Evolutionary conservation across 2,113 vertebrate genomes (phyloP).

Genomic region (Uria aalge): DNA sequence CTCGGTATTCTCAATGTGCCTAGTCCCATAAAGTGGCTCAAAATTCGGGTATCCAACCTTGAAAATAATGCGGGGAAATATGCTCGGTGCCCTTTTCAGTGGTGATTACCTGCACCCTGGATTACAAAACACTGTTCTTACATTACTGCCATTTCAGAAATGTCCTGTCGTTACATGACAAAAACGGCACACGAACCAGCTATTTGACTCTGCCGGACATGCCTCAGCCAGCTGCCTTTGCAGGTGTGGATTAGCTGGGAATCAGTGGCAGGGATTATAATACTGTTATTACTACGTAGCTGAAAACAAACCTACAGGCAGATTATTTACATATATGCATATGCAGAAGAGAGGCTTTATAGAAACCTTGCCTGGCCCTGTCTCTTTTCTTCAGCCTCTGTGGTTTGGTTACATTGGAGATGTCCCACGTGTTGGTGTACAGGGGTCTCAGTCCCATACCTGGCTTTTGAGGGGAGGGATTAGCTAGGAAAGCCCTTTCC

Average conservation of each 20-base stretch:
- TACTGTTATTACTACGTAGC: background rate
- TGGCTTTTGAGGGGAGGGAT: background rate
- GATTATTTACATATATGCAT: background rate
- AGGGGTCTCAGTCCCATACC: background rate
- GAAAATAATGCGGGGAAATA: background rate
- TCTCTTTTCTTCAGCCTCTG: background rate
- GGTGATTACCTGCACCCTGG: background rate
- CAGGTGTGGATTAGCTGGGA: background rate
- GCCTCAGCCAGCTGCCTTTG: background rate
- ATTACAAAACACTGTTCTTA: background rate
- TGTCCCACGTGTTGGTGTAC: background rate
- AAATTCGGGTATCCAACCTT: background rate
- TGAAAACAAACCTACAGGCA: background rate
- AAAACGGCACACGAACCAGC: accelerated
- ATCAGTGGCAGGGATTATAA: background rate
- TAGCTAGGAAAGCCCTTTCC: background rate
- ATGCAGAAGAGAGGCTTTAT: background rate
- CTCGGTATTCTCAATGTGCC: background rate
- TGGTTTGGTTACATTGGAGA: background rate
- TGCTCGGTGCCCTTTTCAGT: background rate
- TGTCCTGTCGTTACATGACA: background rate
- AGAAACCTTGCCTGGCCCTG: background rate
- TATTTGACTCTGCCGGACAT: background rate
- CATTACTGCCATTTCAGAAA: background rate
- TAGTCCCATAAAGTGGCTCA: background rate